Evolutionary conservation across 1,140 invertebrate species (phyloP), one percentile per base, ranked within the genome.

Genomic region (Heliothis subflexa): DNA sequence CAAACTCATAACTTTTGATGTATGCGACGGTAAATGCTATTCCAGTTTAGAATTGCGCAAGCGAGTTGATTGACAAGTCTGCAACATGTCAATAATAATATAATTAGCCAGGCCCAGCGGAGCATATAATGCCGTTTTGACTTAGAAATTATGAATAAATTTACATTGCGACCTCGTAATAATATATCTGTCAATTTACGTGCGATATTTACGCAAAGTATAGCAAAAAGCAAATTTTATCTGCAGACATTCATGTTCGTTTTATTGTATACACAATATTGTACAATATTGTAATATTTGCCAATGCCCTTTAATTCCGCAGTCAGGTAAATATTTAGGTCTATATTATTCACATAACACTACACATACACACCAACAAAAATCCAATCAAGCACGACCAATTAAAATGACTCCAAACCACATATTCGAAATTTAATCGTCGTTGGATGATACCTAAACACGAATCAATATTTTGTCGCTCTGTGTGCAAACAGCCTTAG

Each of bases 121-220:
- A 64, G 40, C 47, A 49, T 64, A 52, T 75, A 47, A 75, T 25
- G 57, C 59, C 50, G 73, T 62, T 62, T 75, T 52, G 73, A 75
- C 73, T 50, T 18, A 64, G 73, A 75, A 75, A 75, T 52, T 62
- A 14, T 75, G 73, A 52, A 75, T 75, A 75, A 75, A 75, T 75
- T 75, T 62, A 64, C 73, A 75, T 40, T 62, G 2, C 13, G 40
- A 45, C 57, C 40, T 47, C 21, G 54, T 59, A 73, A 21, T 47
- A 61, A 21, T 74, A 47, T 74, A 75, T 75, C 62, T 75, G 64
- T 62, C 73, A 16, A 52, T 45, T 64, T 62, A n/a, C 28, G 40
- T 52, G 25, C 25, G 47, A 47, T 16, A 33, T 54, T 71, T 55
- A 71, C 28, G 49, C 47, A 28, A 52, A 50, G 21, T 18, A 50